Evolutionary conservation across 2,113 vertebrate species (phyloP), one percentile per base, ranked within the genome.

Genomic region (Triplophysa rosa): DNA sequence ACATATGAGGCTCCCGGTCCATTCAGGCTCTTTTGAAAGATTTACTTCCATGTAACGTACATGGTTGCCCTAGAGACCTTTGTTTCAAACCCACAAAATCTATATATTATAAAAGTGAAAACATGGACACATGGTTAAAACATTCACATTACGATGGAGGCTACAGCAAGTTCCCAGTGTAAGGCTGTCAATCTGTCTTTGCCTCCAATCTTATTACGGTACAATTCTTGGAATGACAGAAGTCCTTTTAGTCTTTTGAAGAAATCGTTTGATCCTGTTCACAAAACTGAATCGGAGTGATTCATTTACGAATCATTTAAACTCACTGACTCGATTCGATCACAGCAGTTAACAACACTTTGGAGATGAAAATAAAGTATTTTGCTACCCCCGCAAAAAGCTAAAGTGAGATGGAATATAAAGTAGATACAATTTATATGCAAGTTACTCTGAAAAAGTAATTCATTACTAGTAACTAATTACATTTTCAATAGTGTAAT

Each of bases 21-120:
- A 71, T 71, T 71, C 12, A 26, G 17, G 16, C 52, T 26, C 67
- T 70, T 70, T 70, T 56, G 26, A 70, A 56, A 26, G 49, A 56
- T 70, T 70, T 56, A 54, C 19, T 70, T 11, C 26, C 26, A 71
- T 58, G 29, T 58, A 24, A 1, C 40, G 29, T 58, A 17, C 2
- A 58, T 12, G 8, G 52, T 9, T 71, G 17, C 68, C 68, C 49
- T 56, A 56, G 17, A 56, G 49, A 2, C 47, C 24, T 33, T 21
- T 0, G 0, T 56, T 56, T 71, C 10, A 37, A 56, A 70, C 19
- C 19, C 68, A 23, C 2, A 1, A 67, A 67, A 45, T 21, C 4
- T 40, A 47, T 9, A 47, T 2, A 23, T 21, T 67, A 67, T 13
- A 58, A 67, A 58, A 21, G 69, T 58, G 26, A 6, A 56, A 21